phyloP scores from a whole-genome alignment of 2,797 vertebrate genomes.

The Epinephelus coioides region DNA sequence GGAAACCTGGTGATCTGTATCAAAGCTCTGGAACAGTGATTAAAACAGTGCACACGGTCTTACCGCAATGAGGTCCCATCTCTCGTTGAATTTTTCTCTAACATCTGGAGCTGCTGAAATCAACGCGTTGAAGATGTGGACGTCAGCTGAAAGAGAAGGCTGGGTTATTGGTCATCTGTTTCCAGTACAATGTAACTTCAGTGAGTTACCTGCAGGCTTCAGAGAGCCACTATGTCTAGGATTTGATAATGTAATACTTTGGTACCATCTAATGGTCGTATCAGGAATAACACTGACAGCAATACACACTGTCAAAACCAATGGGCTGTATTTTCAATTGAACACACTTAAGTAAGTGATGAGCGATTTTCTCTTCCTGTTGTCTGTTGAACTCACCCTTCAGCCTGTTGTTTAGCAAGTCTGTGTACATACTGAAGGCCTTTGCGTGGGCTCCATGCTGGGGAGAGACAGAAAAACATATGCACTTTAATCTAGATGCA shows the following conservation, averaged over 20 bases:
- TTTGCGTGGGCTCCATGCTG: conserved; percentile 88
- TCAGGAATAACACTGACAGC: background rate
- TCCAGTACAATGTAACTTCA: background rate
- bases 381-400: conserved; percentile 83
- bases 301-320: too few relatives aligned
- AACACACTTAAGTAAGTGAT: too few relatives aligned
- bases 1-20: background rate
- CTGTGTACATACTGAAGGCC: conserved; percentile 89
- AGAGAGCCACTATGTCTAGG: background rate
- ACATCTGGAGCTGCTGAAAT: conserved; percentile 83
- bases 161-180: background rate
- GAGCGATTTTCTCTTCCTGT: background rate
- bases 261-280: background rate
- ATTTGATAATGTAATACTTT: background rate
- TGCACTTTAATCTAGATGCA: background rate
- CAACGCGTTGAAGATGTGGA: conserved; percentile 92
- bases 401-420: conserved; percentile 91
- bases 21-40: background rate
- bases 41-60: conserved; percentile 59
- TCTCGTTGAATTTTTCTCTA: conserved; percentile 82
- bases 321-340: too few relatives aligned
- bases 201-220: background rate
- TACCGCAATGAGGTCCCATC: conserved; percentile 88
- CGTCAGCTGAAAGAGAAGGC: conserved; percentile 86
- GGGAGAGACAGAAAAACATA: conserved; percentile 21